Base-by-base conservation (phyloP, 2,888 invertebrate species). In the Caenorhabditis zanzibari region DNA sequence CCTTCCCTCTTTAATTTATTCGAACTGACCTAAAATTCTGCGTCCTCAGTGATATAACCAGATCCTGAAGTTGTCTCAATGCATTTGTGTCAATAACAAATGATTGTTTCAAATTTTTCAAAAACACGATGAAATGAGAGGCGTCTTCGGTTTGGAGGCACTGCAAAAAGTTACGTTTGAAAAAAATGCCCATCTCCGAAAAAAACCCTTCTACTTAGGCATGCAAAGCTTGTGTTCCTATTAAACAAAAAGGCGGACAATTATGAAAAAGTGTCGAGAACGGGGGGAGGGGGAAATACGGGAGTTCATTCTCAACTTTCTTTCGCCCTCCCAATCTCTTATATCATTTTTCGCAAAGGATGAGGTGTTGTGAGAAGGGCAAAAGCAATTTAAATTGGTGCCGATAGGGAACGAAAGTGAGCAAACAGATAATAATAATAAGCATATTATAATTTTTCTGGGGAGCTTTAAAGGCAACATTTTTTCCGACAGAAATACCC, bases 1-100 rank as follows among this genome's bases (percentile, higher is more conserved):
- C n/a, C n/a, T n/a, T n/a, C n/a, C n/a, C n/a, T n/a, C n/a, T n/a
- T n/a, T n/a, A n/a, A n/a, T n/a, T n/a, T n/a, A n/a, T n/a, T n/a
- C n/a, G n/a, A n/a, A n/a, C 52, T 49, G 14, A 90, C 90, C 89
- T 88, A 58, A 87, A 82, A 68, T 80, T 82, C 59, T 91, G 90
- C 16, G 91, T 91, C 61, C 91, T 80, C 58, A 91, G 81, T 2
- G 90, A 77, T 24, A 90, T 89, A 12, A 90, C 87, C 76, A 91
- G 66, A 19, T 86, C 88, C 63, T 91, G 90, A 4, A 91, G 77
- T n/a, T 85, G 82, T 63, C 88, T 82, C n/a, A 88, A 71, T 28
- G 86, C 83, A 22, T 82, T 63, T 26, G 89, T 72, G 52, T 88
- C 86, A 79, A 88, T 81, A 52, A 84, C 74, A 63, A 85, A 74